These are phyloP conservation scores for Morus bassanus DNA, from an alignment of 2,797 vertebrate genomes.

Conservation along the genomic window DNA sequence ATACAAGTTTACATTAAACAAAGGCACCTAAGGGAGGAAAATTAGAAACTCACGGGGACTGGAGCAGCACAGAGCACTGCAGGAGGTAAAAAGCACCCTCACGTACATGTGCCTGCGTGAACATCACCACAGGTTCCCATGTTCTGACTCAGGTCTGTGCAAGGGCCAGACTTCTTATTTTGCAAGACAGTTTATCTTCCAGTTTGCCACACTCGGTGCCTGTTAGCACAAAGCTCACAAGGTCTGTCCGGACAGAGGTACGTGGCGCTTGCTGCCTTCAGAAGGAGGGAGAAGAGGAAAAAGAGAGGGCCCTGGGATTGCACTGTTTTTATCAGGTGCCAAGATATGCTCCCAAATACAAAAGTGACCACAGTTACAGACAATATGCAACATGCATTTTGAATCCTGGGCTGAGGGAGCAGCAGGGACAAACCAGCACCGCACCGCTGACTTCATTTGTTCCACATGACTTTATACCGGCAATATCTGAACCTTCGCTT, in stretches of 20 bases:
- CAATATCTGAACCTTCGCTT: fast-evolving
- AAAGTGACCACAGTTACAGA: neutral
- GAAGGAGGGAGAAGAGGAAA: neutral
- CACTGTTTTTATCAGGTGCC: neutral
- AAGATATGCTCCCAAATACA: neutral
- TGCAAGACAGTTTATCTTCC: neutral
- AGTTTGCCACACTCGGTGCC: neutral
- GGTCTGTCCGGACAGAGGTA: neutral
- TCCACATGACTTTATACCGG: fast-evolving
- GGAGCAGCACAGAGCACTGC: neutral
- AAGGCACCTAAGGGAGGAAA: neutral
- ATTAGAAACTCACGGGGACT: fast-evolving
- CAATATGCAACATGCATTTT: fast-evolving
- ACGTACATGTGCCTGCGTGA: fast-evolving
- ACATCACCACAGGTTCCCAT: neutral
- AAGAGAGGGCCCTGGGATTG: neutral
- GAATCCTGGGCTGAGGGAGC: neutral
- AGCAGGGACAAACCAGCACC: neutral
- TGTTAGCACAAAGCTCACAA: neutral
- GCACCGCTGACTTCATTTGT: no score
- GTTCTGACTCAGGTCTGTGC: fast-evolving
- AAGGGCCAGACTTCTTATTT: neutral
- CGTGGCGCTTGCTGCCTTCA: fast-evolving
- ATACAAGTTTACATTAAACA: neutral
- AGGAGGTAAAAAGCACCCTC: neutral